Percentiles rank a stretch among this genome's conserved stretches.
phyloP scores from a whole-genome alignment of 2,113 vertebrate genomes.

The Pampusana beccarii region DNA sequence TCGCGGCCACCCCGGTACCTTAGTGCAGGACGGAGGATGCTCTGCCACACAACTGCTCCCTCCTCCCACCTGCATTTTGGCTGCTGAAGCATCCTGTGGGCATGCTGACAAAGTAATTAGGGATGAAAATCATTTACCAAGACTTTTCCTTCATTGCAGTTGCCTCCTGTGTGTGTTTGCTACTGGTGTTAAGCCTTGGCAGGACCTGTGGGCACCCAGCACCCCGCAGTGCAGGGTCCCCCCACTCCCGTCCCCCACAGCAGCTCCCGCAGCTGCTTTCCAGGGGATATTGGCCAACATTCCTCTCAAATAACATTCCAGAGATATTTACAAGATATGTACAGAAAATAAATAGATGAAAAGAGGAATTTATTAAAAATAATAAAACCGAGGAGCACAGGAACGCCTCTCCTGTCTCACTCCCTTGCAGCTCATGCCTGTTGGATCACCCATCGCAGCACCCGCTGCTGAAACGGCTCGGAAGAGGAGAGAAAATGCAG shows the following conservation, averaged over 20 bases:
- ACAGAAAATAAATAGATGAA: constrained; percentile 6
- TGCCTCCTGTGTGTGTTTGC: not conserved
- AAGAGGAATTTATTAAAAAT: not conserved
- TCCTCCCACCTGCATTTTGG: not conserved
- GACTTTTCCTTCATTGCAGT: not conserved
- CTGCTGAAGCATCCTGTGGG: not conserved
- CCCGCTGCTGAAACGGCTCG: not conserved
- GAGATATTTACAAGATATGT: not conserved
- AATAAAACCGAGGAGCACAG: not conserved
- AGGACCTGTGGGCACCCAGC: not conserved
- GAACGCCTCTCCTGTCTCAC: not conserved
- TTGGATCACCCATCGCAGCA: not conserved
- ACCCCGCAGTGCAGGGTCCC: accelerated
- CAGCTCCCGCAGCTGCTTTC: not conserved
- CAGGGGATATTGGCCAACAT: not conserved
- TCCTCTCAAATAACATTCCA: not conserved
- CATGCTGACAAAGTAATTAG: accelerated
- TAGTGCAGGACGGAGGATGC: not conserved
- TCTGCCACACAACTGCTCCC: not conserved
- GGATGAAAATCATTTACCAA: not conserved
- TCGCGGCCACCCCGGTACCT: not conserved
- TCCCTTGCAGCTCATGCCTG: not conserved
- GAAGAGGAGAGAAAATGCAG: constrained; percentile 27
- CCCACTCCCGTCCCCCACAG: not conserved
- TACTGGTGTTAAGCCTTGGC: not conserved